Evolutionary conservation across 37 sponge, comb jelly and placozoan species (phyloP).

Genomic region (Mnemiopsis leidyi): DNA sequence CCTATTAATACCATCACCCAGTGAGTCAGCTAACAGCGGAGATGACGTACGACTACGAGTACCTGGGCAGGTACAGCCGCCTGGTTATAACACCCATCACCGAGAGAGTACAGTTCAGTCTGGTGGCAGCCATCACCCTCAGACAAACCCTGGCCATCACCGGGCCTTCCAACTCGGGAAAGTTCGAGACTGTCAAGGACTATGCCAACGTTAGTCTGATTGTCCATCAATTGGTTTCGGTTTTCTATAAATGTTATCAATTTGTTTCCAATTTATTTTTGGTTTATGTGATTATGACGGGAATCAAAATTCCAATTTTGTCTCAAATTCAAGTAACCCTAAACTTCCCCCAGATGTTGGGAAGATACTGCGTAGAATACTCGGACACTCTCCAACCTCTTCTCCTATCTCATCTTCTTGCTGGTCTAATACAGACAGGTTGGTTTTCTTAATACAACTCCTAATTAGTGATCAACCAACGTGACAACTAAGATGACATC

Average conservation of each 20-base stretch:
- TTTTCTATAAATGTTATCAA: too few relatives aligned
- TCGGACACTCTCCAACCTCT: constrained; percentile 48
- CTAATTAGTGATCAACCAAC: too few relatives aligned
- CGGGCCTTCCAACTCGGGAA: constrained; percentile 28
- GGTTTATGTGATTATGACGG: too few relatives aligned
- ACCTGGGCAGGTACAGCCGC: constrained; percentile 44
- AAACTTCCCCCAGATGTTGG: constrained; percentile 54
- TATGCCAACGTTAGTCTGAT: constrained; percentile 45
- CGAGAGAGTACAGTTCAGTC: constrained; percentile 31
- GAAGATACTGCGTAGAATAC: constrained; percentile 57
- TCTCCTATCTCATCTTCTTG: constrained; percentile 1
- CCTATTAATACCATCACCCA: too few relatives aligned
- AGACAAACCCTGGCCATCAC: constrained; percentile 56
- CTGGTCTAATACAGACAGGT: constrained; percentile 62
- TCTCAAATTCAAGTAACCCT: too few relatives aligned
- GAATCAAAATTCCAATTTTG: too few relatives aligned
- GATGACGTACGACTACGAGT: constrained; percentile 40
- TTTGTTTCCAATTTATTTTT: too few relatives aligned
- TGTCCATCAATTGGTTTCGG: too few relatives aligned
- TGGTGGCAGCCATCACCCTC: constrained; percentile 44
- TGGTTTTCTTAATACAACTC: too few relatives aligned
- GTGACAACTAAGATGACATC: too few relatives aligned
- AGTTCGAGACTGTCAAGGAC: constrained; percentile 63
- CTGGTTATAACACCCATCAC: constrained; percentile 55
- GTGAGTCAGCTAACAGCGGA: constrained; percentile 37